Percentiles rank a stretch among this genome's conserved stretches.
Conservation (phyloP, 2,888 invertebrate genomes). For the Parochlus steinenii region DNA sequence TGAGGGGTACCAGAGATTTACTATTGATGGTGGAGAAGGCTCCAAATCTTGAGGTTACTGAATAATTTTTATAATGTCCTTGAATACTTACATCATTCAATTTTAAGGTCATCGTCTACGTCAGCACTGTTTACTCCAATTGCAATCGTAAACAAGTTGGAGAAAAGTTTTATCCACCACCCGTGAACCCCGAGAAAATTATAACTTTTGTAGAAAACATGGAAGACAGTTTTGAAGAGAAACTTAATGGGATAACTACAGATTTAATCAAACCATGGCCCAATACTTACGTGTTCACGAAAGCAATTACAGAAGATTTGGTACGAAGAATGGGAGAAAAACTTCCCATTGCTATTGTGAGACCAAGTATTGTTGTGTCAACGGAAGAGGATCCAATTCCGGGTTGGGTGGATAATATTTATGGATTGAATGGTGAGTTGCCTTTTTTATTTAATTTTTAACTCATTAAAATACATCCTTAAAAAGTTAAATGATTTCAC, state of each 20-base stretch:
- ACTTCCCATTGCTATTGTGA: conserved; percentile 17
- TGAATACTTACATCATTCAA: background rate
- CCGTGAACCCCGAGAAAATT: conserved; percentile 17
- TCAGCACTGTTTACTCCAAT: conserved; percentile 20
- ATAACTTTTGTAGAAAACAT: conserved; percentile 17
- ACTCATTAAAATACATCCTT: too few relatives aligned
- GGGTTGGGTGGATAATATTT: conserved; percentile 12
- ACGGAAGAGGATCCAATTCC: conserved; percentile 19
- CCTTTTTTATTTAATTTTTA: too few relatives aligned
- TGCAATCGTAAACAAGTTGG: conserved; percentile 12
- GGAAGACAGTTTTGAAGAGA: background rate
- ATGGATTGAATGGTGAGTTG: conserved; percentile 16
- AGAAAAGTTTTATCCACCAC: conserved; percentile 18
- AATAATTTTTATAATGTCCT: too few relatives aligned
- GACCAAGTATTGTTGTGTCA: conserved; percentile 19
- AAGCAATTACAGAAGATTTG: conserved; percentile 19
- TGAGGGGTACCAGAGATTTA: conserved; percentile 20
- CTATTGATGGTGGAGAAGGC: conserved; percentile 15
- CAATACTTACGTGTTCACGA: conserved; percentile 19
- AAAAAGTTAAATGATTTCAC: too few relatives aligned
- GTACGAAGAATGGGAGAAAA: conserved; percentile 16
- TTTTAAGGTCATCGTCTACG: conserved; percentile 16
- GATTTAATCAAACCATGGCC: conserved; percentile 19
- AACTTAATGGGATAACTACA: conserved; percentile 15
- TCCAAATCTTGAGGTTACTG: conserved; percentile 13